Evolutionary conservation across 2,113 vertebrate genomes (phyloP), one percentile per base, ranked within the genome.

Genomic region (Podarcis muralis): DNA sequence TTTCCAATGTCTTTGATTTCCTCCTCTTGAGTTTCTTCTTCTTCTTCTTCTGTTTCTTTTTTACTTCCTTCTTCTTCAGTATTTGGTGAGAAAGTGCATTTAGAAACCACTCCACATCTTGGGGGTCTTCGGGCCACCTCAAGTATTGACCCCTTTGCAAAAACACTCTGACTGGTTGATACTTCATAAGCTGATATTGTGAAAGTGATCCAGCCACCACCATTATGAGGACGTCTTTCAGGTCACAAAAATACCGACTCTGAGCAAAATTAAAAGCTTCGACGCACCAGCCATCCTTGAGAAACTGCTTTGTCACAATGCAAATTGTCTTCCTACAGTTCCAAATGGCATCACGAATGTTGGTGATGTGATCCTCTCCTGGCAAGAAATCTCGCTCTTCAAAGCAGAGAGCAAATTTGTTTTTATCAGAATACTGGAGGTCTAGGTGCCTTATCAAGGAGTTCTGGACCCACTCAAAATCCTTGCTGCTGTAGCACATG

Each of bases 301-400:
- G 97, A 90, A 99, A 99, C 48, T 98, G 96, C 76, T 95, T 97
- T 89, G 98, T 98, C 90, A 99, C 97, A 1, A 99, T 57, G 27
- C 98, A 99, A 4, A 99, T 87, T 0, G 97, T 97, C 93, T 98
- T 99, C 13, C 95, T 97, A 93, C 98, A 99, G 89, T 93, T 94
- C 96, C 97, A 98, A 91, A 99, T 95, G 9, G 98, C 98, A 0
- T 97, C 95, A 32, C 94, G 95, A 92, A 99, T 98, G 93, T 98
- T 99, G 85, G 92, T 91, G 0, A 99, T 95, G 71, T 98, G 98
- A 91, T 98, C 97, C 79, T 98, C 97, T 0, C 98, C 98, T 0
- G 98, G 98, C 53, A 98, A 83, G 87, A 99, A 99, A 95, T 99
- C 98, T 93, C 98, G 97, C 57, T 97, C 98, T 91, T 99, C 98